Percentiles rank a stretch among this genome's conserved stretches.
phyloP scores from a whole-genome alignment of 2,113 vertebrate genomes.

The Lichenostomus cassidix region DNA sequence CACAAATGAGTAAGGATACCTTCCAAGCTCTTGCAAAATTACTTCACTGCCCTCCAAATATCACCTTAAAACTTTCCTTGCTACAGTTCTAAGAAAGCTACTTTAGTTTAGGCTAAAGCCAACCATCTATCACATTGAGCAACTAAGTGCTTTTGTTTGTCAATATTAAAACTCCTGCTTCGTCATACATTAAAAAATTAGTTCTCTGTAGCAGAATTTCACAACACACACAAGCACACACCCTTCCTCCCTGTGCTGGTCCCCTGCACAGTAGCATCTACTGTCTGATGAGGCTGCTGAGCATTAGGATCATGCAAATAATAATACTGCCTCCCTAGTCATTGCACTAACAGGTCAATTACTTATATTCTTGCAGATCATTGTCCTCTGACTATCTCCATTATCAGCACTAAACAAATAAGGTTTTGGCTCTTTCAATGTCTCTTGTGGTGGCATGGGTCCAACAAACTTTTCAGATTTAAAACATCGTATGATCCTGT shows the following conservation, averaged over 20 bases:
- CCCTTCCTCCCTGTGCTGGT: background rate
- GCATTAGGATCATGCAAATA: background rate
- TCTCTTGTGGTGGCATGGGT: background rate
- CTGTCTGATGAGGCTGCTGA: background rate
- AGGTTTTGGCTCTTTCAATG: background rate
- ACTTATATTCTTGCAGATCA: background rate
- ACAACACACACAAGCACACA: background rate
- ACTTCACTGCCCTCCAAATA: background rate
- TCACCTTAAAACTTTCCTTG: background rate
- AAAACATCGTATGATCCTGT: background rate
- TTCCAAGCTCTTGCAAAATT: background rate
- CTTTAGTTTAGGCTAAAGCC: background rate
- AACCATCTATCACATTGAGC: background rate
- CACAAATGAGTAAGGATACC: background rate
- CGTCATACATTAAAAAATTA: background rate
- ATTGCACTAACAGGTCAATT: background rate
- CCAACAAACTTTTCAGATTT: background rate
- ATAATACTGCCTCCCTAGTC: background rate
- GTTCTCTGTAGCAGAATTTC: background rate
- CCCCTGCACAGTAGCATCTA: background rate
- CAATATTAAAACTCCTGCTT: background rate
- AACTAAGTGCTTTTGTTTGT: background rate
- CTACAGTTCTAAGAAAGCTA: background rate
- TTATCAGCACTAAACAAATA: constrained; percentile 9
- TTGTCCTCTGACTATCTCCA: background rate